Evolutionary conservation across 1,140 invertebrate genomes (phyloP), one percentile per base, ranked within the genome.

Genomic region (Cyclargus thomasi): DNA sequence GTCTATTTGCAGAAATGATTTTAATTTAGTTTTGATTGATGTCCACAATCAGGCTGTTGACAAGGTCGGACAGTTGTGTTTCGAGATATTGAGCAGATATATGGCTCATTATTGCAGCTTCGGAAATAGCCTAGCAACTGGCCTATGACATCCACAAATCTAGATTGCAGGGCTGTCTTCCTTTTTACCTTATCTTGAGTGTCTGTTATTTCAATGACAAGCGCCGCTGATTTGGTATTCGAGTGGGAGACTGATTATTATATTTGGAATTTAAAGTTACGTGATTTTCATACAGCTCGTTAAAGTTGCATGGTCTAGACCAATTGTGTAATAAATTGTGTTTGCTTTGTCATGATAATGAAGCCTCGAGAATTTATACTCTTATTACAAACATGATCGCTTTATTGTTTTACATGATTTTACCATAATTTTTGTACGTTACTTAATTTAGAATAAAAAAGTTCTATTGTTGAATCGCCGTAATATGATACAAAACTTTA

Each of bases 61-160:
- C 85, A 86, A 85, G 84, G 84, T 75, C 79, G 84, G 75, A 74
- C 75, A 71, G 82, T 88, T 84, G 82, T 78, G 80, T 81, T 78
- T 57, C 23, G 65, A 74, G 68, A 70, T 81, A 81, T 78, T 80
- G 77, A 76, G 74, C 75, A 72, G 67, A 65, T 47, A 74, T 80
- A 78, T 63, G 77, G 70, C 77, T 83, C 76, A 85, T 83, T 88
- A 83, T 67, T 81, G 77, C 74, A 81, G 79, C 74, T 82, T 77
- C 75, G 77, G 76, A 82, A 82, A 86, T 85, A 81, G 75, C 75
- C 70, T 70, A 72, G 72, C 71, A 67, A 67, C 63, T 77, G 75
- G 57, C 73, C 79, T 83, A 65, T 83, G 82, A 81, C 76, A 66
- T 67, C 67, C 68, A 76, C 71, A 71, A 74, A 72, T 71, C 65